Base-by-base conservation (phyloP, 2,888 invertebrate species). In the Metellina segmentata region DNA sequence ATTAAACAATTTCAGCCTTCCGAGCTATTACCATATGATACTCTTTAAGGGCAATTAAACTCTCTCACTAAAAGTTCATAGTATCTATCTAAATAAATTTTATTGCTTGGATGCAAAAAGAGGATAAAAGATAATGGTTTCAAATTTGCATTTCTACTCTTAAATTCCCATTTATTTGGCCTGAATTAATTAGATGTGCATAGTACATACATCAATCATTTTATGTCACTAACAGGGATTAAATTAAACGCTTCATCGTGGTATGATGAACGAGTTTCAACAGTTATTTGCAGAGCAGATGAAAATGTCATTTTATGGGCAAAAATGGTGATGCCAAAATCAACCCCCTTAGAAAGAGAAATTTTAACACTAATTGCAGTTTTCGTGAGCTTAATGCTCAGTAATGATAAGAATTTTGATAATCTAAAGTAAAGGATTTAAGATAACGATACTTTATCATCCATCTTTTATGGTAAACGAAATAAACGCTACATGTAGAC, bases 201-300 rank as follows among this genome's bases (percentile, higher is more conserved):
- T 78, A 48, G 70, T 79, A 49, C 9, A 52, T 19, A 48, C 81
- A 90, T 90, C 85, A 81, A 90, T 90, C 90, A 85, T 34, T 61
- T 61, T n/a, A 70, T 90, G 90, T 90, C 90, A 90, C 20, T 34
- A 51, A 51, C 90, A 90, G 90, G 70, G 81, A 85, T 85, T 51
- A 85, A 90, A 85, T 90, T 90, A 90, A 85, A 90, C 71, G 75
- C 61, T 85, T 69, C n/a, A 9, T n/a, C 72, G 20, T 74, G 48
- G 20, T 74, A 51, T 34, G 34, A 74, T 19, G 51, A 49, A 85
- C 48, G 77, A 70, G 49, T 13, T 77, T 7, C n/a, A 77, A 49
- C 53, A 74, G 13, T 72, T 69, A n/a, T 53, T 81, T 13, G 13
- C 19, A 52, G 7, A 52, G 52, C 34, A 49, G 16, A 88, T 61